These are phyloP conservation scores for Leptocoma aspasia DNA, from an alignment of 2,113 vertebrate species.

Conservation along the genomic window DNA sequence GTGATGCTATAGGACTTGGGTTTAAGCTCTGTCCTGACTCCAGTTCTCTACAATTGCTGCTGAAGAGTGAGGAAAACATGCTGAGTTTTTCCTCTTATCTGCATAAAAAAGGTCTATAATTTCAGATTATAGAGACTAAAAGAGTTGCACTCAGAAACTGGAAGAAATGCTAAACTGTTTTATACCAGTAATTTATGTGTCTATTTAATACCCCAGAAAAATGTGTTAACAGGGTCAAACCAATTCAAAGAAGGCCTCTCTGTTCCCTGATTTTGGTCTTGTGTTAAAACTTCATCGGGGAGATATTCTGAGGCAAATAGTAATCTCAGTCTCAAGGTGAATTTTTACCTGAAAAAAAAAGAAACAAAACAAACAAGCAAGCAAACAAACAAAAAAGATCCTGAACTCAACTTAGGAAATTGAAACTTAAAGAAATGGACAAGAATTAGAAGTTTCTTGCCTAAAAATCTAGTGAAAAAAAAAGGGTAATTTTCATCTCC, in stretches of 20 bases:
- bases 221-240: not conserved
- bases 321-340: not conserved
- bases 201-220: not conserved
- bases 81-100: not conserved
- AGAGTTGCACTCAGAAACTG: not conserved
- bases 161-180: not conserved
- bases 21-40: not conserved
- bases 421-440: not conserved
- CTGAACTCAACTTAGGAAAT: not conserved
- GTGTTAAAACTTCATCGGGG: not conserved
- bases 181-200: not conserved
- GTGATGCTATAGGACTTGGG: constrained; percentile 66
- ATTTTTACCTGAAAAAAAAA: not conserved
- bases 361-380: not conserved
- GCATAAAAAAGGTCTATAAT: not conserved
- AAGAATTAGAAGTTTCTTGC: not conserved
- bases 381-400: not conserved
- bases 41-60: no score
- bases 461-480: not conserved
- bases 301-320: not conserved
- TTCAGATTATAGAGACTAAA: not conserved
- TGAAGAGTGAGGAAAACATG: not conserved
- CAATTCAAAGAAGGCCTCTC: not conserved
- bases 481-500: not conserved
- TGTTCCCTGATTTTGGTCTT: not conserved